These are phyloP conservation scores for Hippolais icterina DNA, from an alignment of 2,113 vertebrate species.

Conservation along the genomic window DNA sequence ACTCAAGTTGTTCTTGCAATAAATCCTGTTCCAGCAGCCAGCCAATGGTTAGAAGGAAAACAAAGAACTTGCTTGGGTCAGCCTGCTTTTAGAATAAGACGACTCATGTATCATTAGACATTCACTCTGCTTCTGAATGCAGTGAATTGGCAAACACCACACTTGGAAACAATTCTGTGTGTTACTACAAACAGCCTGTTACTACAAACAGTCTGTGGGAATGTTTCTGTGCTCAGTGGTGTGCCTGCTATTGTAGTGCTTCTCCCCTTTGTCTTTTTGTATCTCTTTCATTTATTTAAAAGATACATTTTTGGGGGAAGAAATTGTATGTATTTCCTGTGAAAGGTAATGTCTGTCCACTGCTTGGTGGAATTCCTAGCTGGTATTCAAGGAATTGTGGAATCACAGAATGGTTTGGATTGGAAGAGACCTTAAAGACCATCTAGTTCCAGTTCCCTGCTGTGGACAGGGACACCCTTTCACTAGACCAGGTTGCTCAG, in stretches of 20 bases:
- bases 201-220: neutral
- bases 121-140: neutral
- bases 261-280: neutral
- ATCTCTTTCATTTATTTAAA: neutral
- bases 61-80: neutral
- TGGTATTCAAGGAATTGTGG: neutral
- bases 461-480: neutral
- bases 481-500: neutral
- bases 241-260: neutral
- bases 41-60: neutral
- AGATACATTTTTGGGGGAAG: neutral
- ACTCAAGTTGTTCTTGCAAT: neutral
- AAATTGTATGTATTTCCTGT: neutral
- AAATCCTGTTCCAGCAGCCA: neutral
- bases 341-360: neutral
- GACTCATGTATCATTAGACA: neutral
- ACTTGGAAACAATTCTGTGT: neutral
- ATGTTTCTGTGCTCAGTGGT: neutral
- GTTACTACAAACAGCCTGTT: neutral
- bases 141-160: neutral
- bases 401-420: neutral
- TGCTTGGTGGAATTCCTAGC: neutral
- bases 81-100: neutral
- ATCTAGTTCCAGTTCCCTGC: neutral
- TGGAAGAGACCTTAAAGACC: neutral